A percentile compares a stretch with the other conserved stretches of the same genome.
Conservation (phyloP, 2,888 invertebrate genomes). For the Catocala nupta region DNA sequence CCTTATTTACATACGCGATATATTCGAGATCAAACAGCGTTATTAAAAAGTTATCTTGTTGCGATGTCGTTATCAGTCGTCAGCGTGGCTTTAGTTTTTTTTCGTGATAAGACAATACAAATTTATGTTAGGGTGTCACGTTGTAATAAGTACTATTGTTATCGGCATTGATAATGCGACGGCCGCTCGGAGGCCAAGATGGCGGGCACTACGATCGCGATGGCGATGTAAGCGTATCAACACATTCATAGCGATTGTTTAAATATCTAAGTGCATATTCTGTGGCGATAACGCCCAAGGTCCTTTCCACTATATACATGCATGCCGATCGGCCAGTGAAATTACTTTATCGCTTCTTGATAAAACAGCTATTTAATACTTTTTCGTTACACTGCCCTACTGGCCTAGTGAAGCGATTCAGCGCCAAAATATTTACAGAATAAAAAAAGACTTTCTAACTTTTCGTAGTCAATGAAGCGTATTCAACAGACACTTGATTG, state of each 20-base stretch:
- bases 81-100: conserved; percentile 68
- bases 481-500: conserved; percentile 23
- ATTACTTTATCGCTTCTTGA: conserved; percentile 59
- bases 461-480: conserved; percentile 31
- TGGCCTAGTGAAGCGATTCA: conserved; percentile 46
- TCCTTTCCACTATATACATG: conserved; percentile 62
- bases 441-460: conserved; percentile 31
- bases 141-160: conserved; percentile 78
- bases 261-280: conserved; percentile 73
- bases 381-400: conserved; percentile 55
- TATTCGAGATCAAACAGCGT: conserved; percentile 65
- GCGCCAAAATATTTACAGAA: conserved; percentile 37
- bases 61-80: conserved; percentile 71
- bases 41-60: conserved; percentile 74
- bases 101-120: conserved; percentile 83
- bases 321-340: conserved; percentile 55
- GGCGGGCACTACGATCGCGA: conserved; percentile 58
- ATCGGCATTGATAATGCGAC: conserved; percentile 82
- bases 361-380: conserved; percentile 51
- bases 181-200: conserved; percentile 75
- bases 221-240: conserved; percentile 59
- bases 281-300: conserved; percentile 75
- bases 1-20: conserved; percentile 39
- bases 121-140: conserved; percentile 85
- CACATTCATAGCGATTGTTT: conserved; percentile 68